Base-by-base conservation (phyloP, 2,113 vertebrate species). In the Phoxinus phoxinus region DNA sequence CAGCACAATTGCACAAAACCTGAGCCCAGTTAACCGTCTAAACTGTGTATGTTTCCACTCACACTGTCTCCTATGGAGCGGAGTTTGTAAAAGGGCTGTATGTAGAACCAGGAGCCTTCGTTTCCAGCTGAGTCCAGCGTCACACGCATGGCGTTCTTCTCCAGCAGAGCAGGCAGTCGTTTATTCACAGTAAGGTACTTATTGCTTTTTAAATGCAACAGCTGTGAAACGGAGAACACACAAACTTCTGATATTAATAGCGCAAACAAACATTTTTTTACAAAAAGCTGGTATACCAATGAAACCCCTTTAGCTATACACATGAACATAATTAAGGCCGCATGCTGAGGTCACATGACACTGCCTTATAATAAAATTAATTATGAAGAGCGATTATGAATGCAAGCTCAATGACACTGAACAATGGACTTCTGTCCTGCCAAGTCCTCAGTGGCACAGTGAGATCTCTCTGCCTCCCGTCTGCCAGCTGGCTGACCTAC, bases 151-250 rank as follows among this genome's bases (percentile, higher is more conserved):
- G 98, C 98, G 7, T 99, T 99, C 94, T 99, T 99, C 95, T 99
- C 98, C 65, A 99, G 91, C 32, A 99, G 93, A 0, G 98, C 98
- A 30, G 98, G 98, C 6, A 99, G 95, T 51, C 98, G 95, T 93
- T 99, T 99, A 92, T 99, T 99, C 92, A 99, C 98, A 0, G 98
- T 99, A 87, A 99, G 94, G 91, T 99, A 99, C 91, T 99, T 99
- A 92, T 99, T 99, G 92, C 98, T 99, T 93, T 99, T 99, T 93
- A 99, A 93, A 89, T 99, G 98, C 91, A 99, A 94, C 91, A 99
- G 93, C 98, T 99, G 94, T 88, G 91, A 75, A 89, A 85, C 6
- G 81, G n/a, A 85, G 56, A 19, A 82, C 25, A 72, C 27, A 35
- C 9, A 84, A 44, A 89, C 4, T 17, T 69, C 11, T 71, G 10